These are phyloP conservation scores for Amphilophus citrinellus DNA, from an alignment of 2,113 vertebrate species.

Conservation along the genomic window DNA sequence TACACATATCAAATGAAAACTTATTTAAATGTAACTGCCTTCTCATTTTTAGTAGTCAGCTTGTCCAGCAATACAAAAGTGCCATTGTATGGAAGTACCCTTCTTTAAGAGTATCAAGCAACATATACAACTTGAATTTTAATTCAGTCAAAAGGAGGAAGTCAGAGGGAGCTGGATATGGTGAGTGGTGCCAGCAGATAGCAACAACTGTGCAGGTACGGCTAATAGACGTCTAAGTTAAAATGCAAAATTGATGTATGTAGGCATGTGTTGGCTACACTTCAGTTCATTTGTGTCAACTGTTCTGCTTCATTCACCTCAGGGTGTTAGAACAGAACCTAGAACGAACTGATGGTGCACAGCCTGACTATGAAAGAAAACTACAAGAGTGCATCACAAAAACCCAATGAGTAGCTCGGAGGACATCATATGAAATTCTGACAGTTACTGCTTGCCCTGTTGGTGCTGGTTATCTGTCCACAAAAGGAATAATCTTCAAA, in stretches of 20 bases:
- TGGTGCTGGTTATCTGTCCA: neutral
- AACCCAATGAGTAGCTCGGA: neutral
- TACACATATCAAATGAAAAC: too few species aligned
- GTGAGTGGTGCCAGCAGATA: neutral
- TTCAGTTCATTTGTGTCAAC: neutral
- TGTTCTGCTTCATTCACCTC: neutral
- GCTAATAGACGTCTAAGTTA: neutral
- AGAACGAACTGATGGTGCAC: neutral
- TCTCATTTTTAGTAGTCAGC: neutral
- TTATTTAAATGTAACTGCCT: neutral
- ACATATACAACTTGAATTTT: too few species aligned
- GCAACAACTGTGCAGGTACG: neutral
- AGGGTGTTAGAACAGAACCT: neutral
- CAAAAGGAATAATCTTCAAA: neutral
- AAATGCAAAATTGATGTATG: too few species aligned
- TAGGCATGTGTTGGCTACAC: too few species aligned
- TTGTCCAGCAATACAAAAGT: neutral
- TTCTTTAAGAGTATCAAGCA: too few species aligned
- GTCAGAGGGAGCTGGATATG: too few species aligned
- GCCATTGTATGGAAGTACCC: neutral
- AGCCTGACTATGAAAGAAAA: neutral
- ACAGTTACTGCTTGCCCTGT: neutral
- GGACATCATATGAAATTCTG: neutral
- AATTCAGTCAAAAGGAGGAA: too few species aligned
- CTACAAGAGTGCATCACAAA: neutral